These are phyloP conservation scores for Hafferia zeledoni DNA, from an alignment of 2,797 vertebrate species.

Conservation along the genomic window DNA sequence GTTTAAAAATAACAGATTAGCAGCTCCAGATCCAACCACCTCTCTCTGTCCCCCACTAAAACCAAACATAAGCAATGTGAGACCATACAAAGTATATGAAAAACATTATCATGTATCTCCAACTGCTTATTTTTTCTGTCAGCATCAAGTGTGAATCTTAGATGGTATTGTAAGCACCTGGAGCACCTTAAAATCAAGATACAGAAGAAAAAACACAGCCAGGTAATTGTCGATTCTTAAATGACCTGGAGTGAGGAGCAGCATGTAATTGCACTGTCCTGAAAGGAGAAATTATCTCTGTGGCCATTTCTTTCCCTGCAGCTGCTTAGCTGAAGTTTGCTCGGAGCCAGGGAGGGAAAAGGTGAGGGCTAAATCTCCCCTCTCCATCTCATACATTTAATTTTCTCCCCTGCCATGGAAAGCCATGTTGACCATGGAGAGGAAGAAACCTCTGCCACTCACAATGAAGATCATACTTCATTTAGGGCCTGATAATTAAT, in stretches of 20 bases:
- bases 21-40: background rate
- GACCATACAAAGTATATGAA: background rate
- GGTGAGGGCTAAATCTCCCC: background rate
- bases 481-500: background rate
- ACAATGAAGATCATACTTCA: background rate
- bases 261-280: background rate
- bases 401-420: background rate
- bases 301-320: background rate
- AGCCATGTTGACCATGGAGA: background rate
- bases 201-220: background rate
- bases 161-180: background rate
- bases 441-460: background rate
- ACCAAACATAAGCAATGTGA: background rate
- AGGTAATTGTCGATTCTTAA: background rate
- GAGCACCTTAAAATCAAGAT: background rate
- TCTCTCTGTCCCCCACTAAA: background rate
- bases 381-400: background rate
- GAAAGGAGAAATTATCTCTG: background rate
- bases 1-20: background rate
- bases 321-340: background rate
- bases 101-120: background rate
- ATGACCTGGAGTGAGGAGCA: background rate
- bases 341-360: background rate
- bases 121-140: background rate
- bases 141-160: background rate